Evolutionary conservation across 2,888 invertebrate genomes (phyloP), one percentile per base, ranked within the genome.

Genomic region (Saturnia japonica): DNA sequence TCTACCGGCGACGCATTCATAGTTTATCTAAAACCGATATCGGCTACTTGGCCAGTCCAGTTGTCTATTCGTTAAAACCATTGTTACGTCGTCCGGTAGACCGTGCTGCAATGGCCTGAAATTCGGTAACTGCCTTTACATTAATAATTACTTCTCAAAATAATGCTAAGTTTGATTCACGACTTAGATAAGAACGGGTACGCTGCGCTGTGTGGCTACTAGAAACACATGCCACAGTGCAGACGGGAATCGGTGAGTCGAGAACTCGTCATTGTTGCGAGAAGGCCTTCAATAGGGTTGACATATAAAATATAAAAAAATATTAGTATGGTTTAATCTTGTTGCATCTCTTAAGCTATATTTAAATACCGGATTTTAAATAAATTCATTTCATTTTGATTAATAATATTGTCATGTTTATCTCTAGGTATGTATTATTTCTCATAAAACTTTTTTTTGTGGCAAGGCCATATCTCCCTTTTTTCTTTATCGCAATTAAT

Each of bases 141-240:
- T 93, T 93, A 92, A 93, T 94, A 94, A 94, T 94, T 94, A 93
- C 93, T 93, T 92, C 91, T 92, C 93, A 93, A 93, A 92, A 94
- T 94, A 94, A 92, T 92, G 84, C 91, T 89, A 88, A 89, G 83
- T 87, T 78, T 75, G 93, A 94, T 94, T 82, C 93, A 94, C 93
- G 93, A 94, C 84, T 78, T 9, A n/a, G 93, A 93, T 93, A 93
- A 88, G 73, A 73, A 77, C 28, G 25, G 57, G 57, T 60, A 19
- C 72, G 78, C 89, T 89, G 89, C 85, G 72, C 80, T 75, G 80
- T 79, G 79, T 75, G 72, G 77, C 79, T 79, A 79, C 77, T 76
- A 75, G 77, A 74, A 75, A 75, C 74, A 74, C 74, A 34, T 68
- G 71, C 68, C 71, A 71, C 64, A 71, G 71, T 25, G 51, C 68